Percentiles rank a stretch among this genome's conserved stretches.
Evolutionary conservation across 2,113 vertebrate species (phyloP).

Genomic region (Festucalex cinctus): DNA sequence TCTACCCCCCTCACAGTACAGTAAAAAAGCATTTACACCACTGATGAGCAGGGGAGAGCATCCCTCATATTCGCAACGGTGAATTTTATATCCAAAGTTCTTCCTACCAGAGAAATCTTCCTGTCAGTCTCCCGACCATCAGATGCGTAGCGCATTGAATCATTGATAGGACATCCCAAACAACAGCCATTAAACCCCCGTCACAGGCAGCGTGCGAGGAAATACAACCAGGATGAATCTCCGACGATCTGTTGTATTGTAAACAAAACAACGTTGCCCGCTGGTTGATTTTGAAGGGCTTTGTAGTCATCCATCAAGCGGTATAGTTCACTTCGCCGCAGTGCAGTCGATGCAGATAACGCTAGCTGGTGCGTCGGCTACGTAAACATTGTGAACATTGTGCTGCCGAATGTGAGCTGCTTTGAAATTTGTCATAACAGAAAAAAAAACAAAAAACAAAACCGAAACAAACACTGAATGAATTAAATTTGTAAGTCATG

Average conservation of each 20-base stretch:
- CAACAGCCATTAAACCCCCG: conserved; percentile 70
- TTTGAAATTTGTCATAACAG: too few relatives aligned
- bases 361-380: not conserved
- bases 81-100: conserved; percentile 72
- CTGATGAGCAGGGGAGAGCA: conserved; percentile 40
- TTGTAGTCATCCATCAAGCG: conserved; percentile 1
- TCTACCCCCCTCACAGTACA: too few relatives aligned
- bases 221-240: conserved; percentile 24
- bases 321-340: not conserved
- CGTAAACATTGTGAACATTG: not conserved
- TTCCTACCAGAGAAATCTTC: conserved; percentile 58
- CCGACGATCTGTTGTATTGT: conserved; percentile 41
- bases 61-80: conserved; percentile 57
- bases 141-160: conserved; percentile 68
- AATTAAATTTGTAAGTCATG: too few relatives aligned
- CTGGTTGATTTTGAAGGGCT: not conserved
- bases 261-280: conserved; percentile 23
- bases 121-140: conserved; percentile 52
- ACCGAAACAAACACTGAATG: too few relatives aligned
- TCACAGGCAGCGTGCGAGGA: conserved; percentile 51
- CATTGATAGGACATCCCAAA: conserved; percentile 74
- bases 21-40: too few relatives aligned
- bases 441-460: too few relatives aligned
- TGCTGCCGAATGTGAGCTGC: too few relatives aligned
- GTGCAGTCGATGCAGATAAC: not conserved